Evolutionary conservation across 1,140 invertebrate genomes (phyloP).

Genomic region (Ceratina australensis): DNA sequence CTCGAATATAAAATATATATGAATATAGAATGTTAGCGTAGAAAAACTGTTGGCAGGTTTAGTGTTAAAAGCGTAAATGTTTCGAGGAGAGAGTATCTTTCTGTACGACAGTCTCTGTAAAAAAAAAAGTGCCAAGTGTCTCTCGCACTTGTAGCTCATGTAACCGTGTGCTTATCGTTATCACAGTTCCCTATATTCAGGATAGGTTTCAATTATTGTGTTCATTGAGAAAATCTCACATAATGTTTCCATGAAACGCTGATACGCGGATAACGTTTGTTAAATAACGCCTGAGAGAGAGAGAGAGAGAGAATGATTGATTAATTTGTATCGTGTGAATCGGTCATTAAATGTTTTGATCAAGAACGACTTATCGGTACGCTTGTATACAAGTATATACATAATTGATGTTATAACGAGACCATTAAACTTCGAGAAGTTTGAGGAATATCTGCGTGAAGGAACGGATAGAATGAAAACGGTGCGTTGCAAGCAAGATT

Average conservation of each 20-base stretch:
- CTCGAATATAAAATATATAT: no score
- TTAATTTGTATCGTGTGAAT: slow-evolving; percentile 1
- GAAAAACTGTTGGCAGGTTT: no score
- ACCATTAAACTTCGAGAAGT: background rate
- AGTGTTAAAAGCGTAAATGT: no score
- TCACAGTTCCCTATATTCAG: slow-evolving; percentile 5
- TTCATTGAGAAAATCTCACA: slow-evolving; percentile 43
- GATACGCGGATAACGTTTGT: background rate
- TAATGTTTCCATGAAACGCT: slow-evolving; percentile 17
- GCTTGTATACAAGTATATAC: slow-evolving; percentile 23
- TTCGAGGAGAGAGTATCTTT: background rate
- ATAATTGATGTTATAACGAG: slow-evolving; percentile 8
- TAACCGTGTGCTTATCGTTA: slow-evolving; percentile 32
- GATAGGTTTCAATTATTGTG: slow-evolving; percentile 47
- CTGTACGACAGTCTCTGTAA: background rate
- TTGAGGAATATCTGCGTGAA: background rate
- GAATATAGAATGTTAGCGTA: no score
- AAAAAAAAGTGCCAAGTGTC: slow-evolving; percentile 48
- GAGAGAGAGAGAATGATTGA: background rate
- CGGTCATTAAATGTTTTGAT: background rate
- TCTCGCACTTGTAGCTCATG: slow-evolving; percentile 33
- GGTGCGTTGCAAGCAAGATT: background rate
- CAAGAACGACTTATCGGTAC: background rate
- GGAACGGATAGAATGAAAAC: background rate
- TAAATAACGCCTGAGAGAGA: background rate